Evolutionary conservation across 2,888 invertebrate genomes (phyloP).

Genomic region (Scaeva pyrastri): DNA sequence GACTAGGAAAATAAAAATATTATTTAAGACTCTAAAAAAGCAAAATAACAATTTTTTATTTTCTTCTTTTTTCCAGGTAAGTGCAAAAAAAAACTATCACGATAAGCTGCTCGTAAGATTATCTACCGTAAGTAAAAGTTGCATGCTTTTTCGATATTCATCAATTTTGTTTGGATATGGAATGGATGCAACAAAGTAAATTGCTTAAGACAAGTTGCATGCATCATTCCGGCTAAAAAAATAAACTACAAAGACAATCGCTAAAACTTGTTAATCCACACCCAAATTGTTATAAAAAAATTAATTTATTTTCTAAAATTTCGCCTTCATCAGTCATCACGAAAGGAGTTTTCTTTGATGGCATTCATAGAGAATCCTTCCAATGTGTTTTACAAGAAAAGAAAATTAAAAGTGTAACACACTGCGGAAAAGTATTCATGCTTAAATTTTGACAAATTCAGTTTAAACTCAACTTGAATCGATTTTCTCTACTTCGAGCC

Average conservation of each 20-base stretch:
- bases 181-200: not conserved
- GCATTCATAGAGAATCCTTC: not conserved
- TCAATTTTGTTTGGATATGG: not conserved
- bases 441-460: too few relatives aligned
- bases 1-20: too few relatives aligned
- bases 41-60: not conserved
- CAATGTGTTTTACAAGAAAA: too few relatives aligned
- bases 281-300: not conserved
- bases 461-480: too few relatives aligned
- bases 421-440: too few relatives aligned
- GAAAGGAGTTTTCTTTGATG: not conserved
- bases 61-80: constrained; percentile 52
- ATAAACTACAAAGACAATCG: not conserved
- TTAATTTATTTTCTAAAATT: not conserved
- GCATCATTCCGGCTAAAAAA: not conserved
- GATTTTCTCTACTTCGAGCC: too few relatives aligned
- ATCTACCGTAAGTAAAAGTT: constrained; percentile 20
- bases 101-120: not conserved
- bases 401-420: too few relatives aligned
- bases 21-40: too few relatives aligned
- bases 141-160: not conserved
- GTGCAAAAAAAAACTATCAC: constrained; percentile 7
- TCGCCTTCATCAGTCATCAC: not conserved
- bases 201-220: not conserved
- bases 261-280: constrained; percentile 8